Evolutionary conservation across 1,140 invertebrate genomes (phyloP).

Genomic region (Sminthurinus signatus): DNA sequence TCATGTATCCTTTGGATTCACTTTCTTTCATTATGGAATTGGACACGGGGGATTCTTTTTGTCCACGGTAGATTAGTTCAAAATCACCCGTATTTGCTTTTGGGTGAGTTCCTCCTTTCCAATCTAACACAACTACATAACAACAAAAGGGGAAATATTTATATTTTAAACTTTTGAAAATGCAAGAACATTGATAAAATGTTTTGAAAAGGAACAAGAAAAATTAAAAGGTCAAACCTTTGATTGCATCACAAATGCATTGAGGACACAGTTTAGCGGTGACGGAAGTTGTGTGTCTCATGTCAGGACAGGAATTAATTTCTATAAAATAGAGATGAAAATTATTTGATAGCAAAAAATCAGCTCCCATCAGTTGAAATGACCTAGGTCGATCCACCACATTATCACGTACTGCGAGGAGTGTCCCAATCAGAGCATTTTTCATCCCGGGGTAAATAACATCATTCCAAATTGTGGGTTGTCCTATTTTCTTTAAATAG

Average conservation of each 20-base stretch:
- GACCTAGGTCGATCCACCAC: conserved; percentile 80
- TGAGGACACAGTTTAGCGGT: conserved; percentile 77
- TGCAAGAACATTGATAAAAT: neutral
- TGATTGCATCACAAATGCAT: conserved; percentile 83
- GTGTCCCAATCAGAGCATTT: conserved; percentile 74
- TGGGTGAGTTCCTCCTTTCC: too few relatives aligned
- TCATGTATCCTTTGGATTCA: too few relatives aligned
- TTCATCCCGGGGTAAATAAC: conserved; percentile 84
- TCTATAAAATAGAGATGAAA: conserved; percentile 64
- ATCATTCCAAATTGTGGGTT: neutral
- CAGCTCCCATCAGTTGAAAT: conserved; percentile 88
- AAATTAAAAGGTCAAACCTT: conserved; percentile 67
- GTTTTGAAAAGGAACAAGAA: neutral
- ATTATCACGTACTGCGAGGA: conserved; percentile 68
- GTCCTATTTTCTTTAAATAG: conserved; percentile 45
- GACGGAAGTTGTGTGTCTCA: conserved; percentile 79
- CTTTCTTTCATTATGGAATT: too few relatives aligned
- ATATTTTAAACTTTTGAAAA: neutral
- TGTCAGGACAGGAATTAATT: conserved; percentile 87
- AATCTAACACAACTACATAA: too few relatives aligned
- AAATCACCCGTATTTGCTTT: neutral
- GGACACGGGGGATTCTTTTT: too few relatives aligned
- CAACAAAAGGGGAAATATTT: neutral
- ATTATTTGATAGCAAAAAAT: conserved; percentile 77
- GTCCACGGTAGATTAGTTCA: neutral